Base-by-base conservation (phyloP, 1,140 invertebrate genomes). In the Cherax destructor region DNA sequence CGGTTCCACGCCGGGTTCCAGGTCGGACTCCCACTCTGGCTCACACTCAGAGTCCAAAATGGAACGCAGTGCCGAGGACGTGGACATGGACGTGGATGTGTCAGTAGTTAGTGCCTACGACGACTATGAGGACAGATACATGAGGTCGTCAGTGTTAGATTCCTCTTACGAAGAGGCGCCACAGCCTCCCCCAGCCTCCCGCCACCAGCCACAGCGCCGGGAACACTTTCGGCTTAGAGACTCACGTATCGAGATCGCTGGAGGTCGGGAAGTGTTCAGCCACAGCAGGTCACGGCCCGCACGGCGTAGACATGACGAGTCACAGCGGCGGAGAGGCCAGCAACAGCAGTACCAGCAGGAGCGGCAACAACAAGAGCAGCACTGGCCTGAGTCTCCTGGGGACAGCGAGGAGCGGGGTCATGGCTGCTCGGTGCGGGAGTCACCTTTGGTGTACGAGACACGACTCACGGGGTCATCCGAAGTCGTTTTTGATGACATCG, bases 161-260 rank as follows among this genome's bases (percentile, higher is more conserved):
- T 92, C 92, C n/a, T 91, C 93, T 10, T 93, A 91, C 41, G 91
- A 93, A 85, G 93, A 93, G 76, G 79, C 91, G 21, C 79, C 86
- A 24, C 80, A 56, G 11, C 83, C 83, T 30, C 83, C 83, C 30
- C 72, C 77, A 79, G 69, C 92, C 21, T 52, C 80, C 50, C 86
- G 74, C 52, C 84, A 65, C 52, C 88, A 91, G 21, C 69, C 88
- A 10, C 88, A 83, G 76, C 69, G 86, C 4, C 72, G 83, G 83
- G 91, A 92, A 83, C 92, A 90, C 87, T 92, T 92, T 59, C 86
- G 85, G 24, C 88, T 93, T 24, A 89, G 89, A 86, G 94, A 95
- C 88, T 96, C 94, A 94, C 97, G 97, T 94, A 97, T 97, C 94
- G 97, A 98, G 95, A 97, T 98, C 94, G 97, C 97, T 74, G 97